Conservation (phyloP, 2,797 vertebrate species). For the Epinephelus awoara region DNA sequence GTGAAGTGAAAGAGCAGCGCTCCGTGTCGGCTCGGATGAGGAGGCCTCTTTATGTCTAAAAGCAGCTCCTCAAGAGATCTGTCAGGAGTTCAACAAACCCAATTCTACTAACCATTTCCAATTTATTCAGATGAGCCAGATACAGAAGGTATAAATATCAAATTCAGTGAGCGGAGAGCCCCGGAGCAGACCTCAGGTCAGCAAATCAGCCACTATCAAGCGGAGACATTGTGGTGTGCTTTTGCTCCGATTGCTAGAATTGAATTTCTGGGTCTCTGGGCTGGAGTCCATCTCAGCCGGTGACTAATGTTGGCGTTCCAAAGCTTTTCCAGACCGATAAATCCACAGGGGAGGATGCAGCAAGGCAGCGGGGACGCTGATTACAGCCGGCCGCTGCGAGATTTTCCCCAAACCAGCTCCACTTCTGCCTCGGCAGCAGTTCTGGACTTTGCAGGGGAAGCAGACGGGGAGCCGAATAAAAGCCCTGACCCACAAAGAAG, state of each 20-base stretch:
- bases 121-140: conserved; percentile 49
- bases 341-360: conserved; percentile 54
- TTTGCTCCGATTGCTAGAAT: conserved; percentile 39
- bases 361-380: conserved; percentile 45
- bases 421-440: conserved; percentile 50
- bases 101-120: conserved; percentile 26
- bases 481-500: conserved; percentile 46
- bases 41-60: conserved; percentile 28
- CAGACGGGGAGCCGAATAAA: conserved; percentile 22
- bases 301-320: conserved; percentile 55
- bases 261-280: conserved; percentile 59
- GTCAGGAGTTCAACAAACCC: conserved; percentile 45
- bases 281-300: conserved; percentile 51
- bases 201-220: conserved; percentile 33
- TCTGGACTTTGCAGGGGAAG: conserved; percentile 42
- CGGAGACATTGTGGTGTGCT: conserved; percentile 8
- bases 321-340: conserved; percentile 60
- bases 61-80: conserved; percentile 28
- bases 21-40: neutral
- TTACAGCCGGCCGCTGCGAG: conserved; percentile 41
- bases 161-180: neutral
- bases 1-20: conserved; percentile 11
- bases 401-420: conserved; percentile 44
- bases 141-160: conserved; percentile 36
- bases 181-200: conserved; percentile 41